These are phyloP conservation scores for Lathamus discolor DNA, from an alignment of 2,113 vertebrate species.

Conservation along the genomic window DNA sequence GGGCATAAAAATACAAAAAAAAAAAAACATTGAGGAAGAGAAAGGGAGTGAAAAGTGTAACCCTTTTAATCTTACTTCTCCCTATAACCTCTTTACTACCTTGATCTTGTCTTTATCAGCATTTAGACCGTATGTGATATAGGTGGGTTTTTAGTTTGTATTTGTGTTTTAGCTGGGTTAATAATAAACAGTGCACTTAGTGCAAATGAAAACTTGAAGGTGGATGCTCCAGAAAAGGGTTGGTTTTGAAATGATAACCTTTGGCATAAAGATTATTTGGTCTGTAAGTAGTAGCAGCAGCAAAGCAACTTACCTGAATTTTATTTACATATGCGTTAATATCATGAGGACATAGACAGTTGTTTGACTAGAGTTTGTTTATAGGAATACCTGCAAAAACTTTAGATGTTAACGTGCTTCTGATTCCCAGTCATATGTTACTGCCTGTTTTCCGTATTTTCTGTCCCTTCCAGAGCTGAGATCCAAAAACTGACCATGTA, in stretches of 20 bases:
- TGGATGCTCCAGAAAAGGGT: not conserved
- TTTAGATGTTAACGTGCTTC: not conserved
- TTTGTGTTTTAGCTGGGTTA: not conserved
- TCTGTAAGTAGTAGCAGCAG: not conserved
- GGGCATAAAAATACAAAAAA: not conserved
- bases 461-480: not conserved
- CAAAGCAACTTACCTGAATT: not conserved
- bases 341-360: not conserved
- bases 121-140: not conserved
- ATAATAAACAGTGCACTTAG: not conserved
- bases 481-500: not conserved
- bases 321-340: not conserved
- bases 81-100: not conserved
- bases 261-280: not conserved
- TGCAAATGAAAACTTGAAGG: not conserved
- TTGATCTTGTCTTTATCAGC: not conserved
- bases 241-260: not conserved
- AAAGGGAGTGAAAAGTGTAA: not conserved
- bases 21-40: not conserved
- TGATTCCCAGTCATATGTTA: not conserved
- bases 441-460: not conserved
- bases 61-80: not conserved
- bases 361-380: not conserved
- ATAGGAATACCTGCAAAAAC: not conserved
- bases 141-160: rapidly evolving